A percentile compares a stretch with the other conserved stretches of the same genome.
Conservation (phyloP, 2,888 invertebrate genomes). For the Brachypalpus laphriformis region DNA sequence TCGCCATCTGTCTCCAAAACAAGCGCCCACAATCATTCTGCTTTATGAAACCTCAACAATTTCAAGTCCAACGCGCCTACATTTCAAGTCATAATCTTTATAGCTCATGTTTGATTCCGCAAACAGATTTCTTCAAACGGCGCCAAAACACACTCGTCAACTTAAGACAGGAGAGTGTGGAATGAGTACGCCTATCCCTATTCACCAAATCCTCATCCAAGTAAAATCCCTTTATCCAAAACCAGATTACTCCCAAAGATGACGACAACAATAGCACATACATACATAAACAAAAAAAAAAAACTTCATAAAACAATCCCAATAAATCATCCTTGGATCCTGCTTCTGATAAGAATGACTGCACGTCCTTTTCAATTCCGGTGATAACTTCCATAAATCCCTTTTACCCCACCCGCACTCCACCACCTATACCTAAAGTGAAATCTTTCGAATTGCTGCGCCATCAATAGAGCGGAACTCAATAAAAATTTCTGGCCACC, state of each 20-base stretch:
- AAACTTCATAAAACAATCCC: conserved; percentile 62
- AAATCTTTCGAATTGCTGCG: conserved; percentile 61
- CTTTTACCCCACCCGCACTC: background rate
- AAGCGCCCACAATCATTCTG: background rate
- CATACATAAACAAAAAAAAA: background rate
- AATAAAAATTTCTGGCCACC: conserved; percentile 42
- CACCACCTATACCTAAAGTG: conserved; percentile 25
- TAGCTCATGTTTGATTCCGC: background rate
- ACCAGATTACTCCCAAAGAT: background rate
- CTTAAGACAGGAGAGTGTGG: background rate
- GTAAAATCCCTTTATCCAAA: background rate
- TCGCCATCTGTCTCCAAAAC: background rate
- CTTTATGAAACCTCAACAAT: background rate
- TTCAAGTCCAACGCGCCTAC: background rate
- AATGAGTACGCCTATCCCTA: background rate
- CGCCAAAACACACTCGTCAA: background rate
- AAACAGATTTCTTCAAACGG: background rate
- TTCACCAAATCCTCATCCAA: background rate
- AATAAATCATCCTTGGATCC: conserved; percentile 68
- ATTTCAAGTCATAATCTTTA: background rate
- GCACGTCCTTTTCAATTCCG: conserved; percentile 70
- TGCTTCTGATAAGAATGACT: conserved; percentile 65
- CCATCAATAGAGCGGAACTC: conserved; percentile 41
- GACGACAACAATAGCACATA: background rate
- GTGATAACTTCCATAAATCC: conserved; percentile 68